Conservation (phyloP, 1,140 invertebrate genomes). For the Bilobella aurantiaca region DNA sequence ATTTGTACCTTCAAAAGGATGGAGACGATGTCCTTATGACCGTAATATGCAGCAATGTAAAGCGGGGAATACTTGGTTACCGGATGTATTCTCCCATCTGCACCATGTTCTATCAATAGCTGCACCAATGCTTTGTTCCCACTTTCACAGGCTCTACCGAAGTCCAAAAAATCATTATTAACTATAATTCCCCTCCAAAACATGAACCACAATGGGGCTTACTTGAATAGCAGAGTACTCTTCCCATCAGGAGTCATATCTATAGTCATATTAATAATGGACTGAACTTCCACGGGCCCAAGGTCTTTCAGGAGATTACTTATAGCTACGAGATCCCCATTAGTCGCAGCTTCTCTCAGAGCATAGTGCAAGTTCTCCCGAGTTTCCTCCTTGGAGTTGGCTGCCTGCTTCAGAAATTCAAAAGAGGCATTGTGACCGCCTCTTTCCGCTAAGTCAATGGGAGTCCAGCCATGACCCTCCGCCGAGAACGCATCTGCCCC, state of each 20-base stretch:
- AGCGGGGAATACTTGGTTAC: conserved; percentile 84
- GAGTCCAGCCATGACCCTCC: conserved; percentile 57
- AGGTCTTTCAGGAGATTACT: too few species aligned
- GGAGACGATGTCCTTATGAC: conserved; percentile 70
- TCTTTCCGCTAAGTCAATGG: conserved; percentile 65
- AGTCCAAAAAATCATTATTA: not conserved
- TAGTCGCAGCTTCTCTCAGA: conserved; percentile 58
- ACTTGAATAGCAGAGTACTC: conserved; percentile 76
- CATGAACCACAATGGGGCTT: conserved; percentile 39
- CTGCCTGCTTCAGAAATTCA: conserved; percentile 54
- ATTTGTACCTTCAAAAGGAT: too few species aligned
- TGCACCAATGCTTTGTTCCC: conserved; percentile 70
- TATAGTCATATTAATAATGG: too few species aligned
- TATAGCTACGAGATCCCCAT: conserved; percentile 49
- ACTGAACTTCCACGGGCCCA: too few species aligned
- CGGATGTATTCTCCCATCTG: conserved; percentile 74
- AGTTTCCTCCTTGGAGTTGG: conserved; percentile 61
- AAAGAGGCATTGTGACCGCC: conserved; percentile 56
- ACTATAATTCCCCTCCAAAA: not conserved
- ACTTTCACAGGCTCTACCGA: conserved; percentile 57
- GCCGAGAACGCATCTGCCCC: conserved; percentile 54
- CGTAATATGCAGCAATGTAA: conserved; percentile 81
- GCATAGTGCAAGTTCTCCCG: conserved; percentile 57
- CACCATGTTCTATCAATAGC: conserved; percentile 64
- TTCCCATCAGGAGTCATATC: conserved; percentile 72